Evolutionary conservation across 2,888 invertebrate species (phyloP).

Genomic region (Icerya purchasi): DNA sequence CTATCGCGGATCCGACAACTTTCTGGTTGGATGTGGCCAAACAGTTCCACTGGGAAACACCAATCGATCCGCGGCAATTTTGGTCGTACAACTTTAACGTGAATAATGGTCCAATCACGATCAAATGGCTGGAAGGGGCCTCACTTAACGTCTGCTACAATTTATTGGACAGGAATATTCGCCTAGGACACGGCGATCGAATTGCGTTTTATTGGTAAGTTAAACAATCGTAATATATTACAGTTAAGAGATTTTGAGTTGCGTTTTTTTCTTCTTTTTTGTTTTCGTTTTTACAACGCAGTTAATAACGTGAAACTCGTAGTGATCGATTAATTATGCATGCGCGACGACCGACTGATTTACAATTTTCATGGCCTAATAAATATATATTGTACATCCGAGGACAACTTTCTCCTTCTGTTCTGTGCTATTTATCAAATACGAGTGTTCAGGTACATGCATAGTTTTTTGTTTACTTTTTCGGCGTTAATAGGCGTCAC

Average conservation of each 20-base stretch:
- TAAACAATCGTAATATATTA: not conserved
- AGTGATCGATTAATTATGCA: too few species aligned
- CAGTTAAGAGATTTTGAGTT: not conserved
- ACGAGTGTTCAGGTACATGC: too few species aligned
- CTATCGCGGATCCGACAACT: slow-evolving; percentile 64
- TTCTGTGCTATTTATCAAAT: too few species aligned
- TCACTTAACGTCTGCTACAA: slow-evolving; percentile 92
- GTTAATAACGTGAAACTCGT: too few species aligned
- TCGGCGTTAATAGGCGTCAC: too few species aligned
- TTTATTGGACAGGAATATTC: slow-evolving; percentile 73
- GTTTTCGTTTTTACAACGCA: too few species aligned
- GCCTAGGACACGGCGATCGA: slow-evolving; percentile 69
- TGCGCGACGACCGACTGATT: too few species aligned
- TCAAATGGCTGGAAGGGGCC: slow-evolving; percentile 89
- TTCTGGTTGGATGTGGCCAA: slow-evolving; percentile 90
- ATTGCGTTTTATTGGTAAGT: slow-evolving; percentile 88
- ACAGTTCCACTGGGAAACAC: slow-evolving; percentile 80
- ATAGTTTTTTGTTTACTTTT: too few species aligned
- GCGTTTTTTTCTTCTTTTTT: too few species aligned
- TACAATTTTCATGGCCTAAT: too few species aligned
- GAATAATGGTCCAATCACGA: slow-evolving; percentile 65
- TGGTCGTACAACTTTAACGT: slow-evolving; percentile 79
- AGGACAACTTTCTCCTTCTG: too few species aligned
- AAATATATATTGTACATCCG: too few species aligned
- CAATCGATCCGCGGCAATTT: slow-evolving; percentile 49